phyloP scores from a whole-genome alignment of 2,113 vertebrate species.

The Odobenus rosmarus region DNA sequence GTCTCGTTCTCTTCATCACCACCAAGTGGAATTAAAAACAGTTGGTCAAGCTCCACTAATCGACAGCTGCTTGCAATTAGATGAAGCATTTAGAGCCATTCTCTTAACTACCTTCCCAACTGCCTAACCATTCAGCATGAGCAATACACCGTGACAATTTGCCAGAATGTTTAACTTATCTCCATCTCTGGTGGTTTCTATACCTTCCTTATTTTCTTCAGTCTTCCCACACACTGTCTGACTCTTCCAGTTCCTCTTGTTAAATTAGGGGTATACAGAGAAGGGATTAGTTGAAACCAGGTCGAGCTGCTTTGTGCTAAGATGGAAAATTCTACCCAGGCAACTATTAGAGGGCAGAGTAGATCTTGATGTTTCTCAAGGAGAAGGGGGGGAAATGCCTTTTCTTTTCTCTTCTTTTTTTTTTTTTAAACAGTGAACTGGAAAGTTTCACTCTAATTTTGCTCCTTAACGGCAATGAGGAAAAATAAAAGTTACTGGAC shows the following conservation, averaged over 20 bases:
- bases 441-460: slow-evolving; percentile 49
- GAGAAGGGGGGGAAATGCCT: not conserved
- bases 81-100: slow-evolving; percentile 82
- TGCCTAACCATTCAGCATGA: slow-evolving; percentile 79
- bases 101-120: slow-evolving; percentile 85
- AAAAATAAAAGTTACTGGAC: slow-evolving; percentile 35
- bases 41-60: slow-evolving; percentile 81
- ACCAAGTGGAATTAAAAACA: slow-evolving; percentile 84
- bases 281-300: slow-evolving; percentile 73
- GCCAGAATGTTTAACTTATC: slow-evolving; percentile 81
- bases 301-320: slow-evolving; percentile 77
- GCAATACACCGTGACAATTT: slow-evolving; percentile 82
- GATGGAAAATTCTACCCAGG: slow-evolving; percentile 77
- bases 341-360: slow-evolving; percentile 74
- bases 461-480: slow-evolving; percentile 68
- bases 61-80: slow-evolving; percentile 88
- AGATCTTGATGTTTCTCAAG: slow-evolving; percentile 77
- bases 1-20: slow-evolving; percentile 81
- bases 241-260: slow-evolving; percentile 81
- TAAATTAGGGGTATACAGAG: slow-evolving; percentile 68
- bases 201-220: slow-evolving; percentile 84
- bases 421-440: slow-evolving; percentile 54
- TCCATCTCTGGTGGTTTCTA: slow-evolving; percentile 84
- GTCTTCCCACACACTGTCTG: slow-evolving; percentile 80
- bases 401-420: not conserved